A percentile compares a stretch with the other conserved stretches of the same genome.
phyloP scores from a whole-genome alignment of 2,113 vertebrate species.

The Cryptotis parvus region DNA sequence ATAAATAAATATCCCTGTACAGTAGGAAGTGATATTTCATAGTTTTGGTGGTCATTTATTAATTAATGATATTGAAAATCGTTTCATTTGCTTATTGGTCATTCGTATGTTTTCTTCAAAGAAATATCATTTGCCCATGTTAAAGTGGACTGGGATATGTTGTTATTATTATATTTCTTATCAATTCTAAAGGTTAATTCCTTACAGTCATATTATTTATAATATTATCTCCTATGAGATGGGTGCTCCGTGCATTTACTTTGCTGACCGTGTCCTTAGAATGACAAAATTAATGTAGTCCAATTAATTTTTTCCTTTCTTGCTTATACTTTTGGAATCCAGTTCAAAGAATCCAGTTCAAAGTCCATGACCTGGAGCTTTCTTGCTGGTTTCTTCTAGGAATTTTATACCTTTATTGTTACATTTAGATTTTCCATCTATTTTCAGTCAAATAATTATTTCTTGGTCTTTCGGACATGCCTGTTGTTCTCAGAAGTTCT shows the following conservation, averaged over 20 bases:
- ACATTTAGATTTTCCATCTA: too few species aligned
- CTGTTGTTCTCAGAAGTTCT: too few species aligned
- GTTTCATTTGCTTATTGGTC: too few species aligned
- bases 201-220: background rate
- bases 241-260: background rate
- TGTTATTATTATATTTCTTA: background rate
- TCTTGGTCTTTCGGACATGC: too few species aligned
- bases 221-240: background rate
- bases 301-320: background rate
- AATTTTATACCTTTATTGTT: background rate
- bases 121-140: background rate
- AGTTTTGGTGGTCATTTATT: too few species aligned
- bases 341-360: background rate
- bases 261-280: background rate
- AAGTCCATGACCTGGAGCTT: background rate
- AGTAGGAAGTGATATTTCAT: too few species aligned
- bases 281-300: background rate
- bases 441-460: too few species aligned
- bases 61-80: too few species aligned
- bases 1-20: too few species aligned
- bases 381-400: background rate
- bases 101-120: too few species aligned
- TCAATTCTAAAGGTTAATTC: background rate
- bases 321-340: background rate
- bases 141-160: rapidly evolving